These are phyloP conservation scores for Zoanthus sociatus DNA, from an alignment of 92 coral and sea anemone genomes.

Conservation along the genomic window DNA sequence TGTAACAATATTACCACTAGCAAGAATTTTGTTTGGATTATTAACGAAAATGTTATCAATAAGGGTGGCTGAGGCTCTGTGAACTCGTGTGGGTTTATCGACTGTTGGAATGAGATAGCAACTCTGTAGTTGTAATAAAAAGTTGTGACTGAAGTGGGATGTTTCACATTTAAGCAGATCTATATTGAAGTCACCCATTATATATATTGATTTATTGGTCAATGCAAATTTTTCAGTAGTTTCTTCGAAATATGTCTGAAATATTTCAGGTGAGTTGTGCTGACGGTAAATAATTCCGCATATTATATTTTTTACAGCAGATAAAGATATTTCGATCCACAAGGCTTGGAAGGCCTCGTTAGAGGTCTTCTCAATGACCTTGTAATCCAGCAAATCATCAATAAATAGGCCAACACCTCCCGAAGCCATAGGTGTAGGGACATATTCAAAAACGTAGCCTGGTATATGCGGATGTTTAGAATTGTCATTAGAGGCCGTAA, in stretches of 20 bases:
- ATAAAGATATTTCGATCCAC: too few relatives aligned
- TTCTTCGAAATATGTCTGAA: slow-evolving; percentile 36
- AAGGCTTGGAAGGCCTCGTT: too few relatives aligned
- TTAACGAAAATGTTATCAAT: slow-evolving; percentile 69
- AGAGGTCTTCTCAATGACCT: too few relatives aligned
- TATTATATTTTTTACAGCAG: not conserved
- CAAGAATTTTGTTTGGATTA: slow-evolving; percentile 23
- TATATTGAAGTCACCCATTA: slow-evolving; percentile 62
- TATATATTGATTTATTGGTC: slow-evolving; percentile 28
- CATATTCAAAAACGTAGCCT: too few relatives aligned
- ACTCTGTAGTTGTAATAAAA: slow-evolving; percentile 51
- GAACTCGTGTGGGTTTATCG: slow-evolving; percentile 58
- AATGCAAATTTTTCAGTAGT: slow-evolving; percentile 33
- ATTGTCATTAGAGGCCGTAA: not conserved
- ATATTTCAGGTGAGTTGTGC: not conserved
- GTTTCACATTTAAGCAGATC: slow-evolving; percentile 44
- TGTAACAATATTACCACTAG: slow-evolving; percentile 67
- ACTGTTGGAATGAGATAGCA: slow-evolving; percentile 35
- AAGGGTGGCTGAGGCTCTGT: slow-evolving; percentile 58
- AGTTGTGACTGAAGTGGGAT: slow-evolving; percentile 51
- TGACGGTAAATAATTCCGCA: not conserved
- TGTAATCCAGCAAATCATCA: too few relatives aligned
- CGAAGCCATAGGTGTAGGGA: too few relatives aligned
- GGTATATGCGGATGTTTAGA: too few relatives aligned
- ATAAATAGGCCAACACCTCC: too few relatives aligned